Evolutionary conservation across 2,113 vertebrate species (phyloP).

Genomic region (Xerus inauris): DNA sequence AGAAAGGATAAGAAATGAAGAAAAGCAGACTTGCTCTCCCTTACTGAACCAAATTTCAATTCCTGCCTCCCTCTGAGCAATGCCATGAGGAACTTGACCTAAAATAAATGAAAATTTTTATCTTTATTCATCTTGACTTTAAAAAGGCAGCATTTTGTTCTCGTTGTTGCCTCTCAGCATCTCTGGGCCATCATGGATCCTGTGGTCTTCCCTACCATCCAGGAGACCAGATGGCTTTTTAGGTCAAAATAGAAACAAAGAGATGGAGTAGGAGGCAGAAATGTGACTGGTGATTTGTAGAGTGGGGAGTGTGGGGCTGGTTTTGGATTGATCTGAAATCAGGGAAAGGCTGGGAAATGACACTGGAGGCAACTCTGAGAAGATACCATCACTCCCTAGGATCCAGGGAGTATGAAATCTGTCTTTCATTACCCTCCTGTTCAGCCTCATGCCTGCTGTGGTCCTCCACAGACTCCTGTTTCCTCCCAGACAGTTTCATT

Average conservation of each 20-base stretch:
- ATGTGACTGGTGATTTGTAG: neutral
- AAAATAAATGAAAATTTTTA: conserved; percentile 60
- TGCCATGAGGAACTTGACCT: neutral
- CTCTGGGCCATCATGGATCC: neutral
- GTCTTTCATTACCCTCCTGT: accelerated
- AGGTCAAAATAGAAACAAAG: conserved; percentile 31
- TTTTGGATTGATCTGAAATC: neutral
- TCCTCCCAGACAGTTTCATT: neutral
- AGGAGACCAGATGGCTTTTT: conserved; percentile 14
- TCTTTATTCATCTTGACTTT: conserved; percentile 69
- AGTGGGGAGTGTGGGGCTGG: neutral
- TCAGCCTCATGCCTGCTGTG: neutral
- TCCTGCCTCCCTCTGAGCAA: neutral
- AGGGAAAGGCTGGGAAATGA: neutral
- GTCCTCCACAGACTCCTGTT: neutral
- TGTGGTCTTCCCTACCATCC: conserved; percentile 37
- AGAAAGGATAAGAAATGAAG: neutral
- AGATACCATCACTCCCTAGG: neutral
- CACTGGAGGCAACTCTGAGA: neutral
- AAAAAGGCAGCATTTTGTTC: conserved; percentile 32
- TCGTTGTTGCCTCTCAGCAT: neutral
- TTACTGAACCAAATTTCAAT: neutral
- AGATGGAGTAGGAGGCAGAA: accelerated
- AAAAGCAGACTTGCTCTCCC: neutral
- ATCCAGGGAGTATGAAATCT: neutral